A percentile compares a stretch with the other conserved stretches of the same genome.
Conservation (phyloP, 2,888 invertebrate genomes). For the Operophtera brumata region DNA sequence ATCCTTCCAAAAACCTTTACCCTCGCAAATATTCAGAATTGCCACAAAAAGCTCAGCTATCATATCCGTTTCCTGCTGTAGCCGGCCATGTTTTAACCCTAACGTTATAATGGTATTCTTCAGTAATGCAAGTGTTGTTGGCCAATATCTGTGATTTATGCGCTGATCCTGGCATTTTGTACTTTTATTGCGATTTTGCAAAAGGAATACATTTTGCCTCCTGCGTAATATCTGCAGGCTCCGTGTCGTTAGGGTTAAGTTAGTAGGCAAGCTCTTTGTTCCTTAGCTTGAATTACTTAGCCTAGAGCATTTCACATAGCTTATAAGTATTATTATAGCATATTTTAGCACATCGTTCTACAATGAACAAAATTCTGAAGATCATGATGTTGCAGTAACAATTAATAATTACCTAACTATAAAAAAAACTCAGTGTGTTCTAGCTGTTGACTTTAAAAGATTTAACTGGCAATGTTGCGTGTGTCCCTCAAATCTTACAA, state of each 20-base stretch:
- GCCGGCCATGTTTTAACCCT: constrained; percentile 51
- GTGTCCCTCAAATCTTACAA: no score
- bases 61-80: constrained; percentile 55
- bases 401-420: no score
- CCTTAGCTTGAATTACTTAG: no score
- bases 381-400: no score
- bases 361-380: no score
- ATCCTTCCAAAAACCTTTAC: constrained; percentile 21
- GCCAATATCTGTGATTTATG: constrained; percentile 37
- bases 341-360: no score
- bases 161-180: constrained; percentile 25
- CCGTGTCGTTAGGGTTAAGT: neutral
- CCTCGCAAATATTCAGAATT: constrained; percentile 42
- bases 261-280: no score
- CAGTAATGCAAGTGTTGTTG: constrained; percentile 35
- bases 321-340: no score
- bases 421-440: no score
- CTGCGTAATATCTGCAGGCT: neutral
- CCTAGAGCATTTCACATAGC: no score
- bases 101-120: constrained; percentile 44
- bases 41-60: constrained; percentile 52
- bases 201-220: constrained; percentile 9
- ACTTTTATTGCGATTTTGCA: constrained; percentile 28
- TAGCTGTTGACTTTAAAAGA: no score
- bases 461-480: no score